phyloP scores from a whole-genome alignment of 2,797 vertebrate genomes.

The Diceros bicornis region DNA sequence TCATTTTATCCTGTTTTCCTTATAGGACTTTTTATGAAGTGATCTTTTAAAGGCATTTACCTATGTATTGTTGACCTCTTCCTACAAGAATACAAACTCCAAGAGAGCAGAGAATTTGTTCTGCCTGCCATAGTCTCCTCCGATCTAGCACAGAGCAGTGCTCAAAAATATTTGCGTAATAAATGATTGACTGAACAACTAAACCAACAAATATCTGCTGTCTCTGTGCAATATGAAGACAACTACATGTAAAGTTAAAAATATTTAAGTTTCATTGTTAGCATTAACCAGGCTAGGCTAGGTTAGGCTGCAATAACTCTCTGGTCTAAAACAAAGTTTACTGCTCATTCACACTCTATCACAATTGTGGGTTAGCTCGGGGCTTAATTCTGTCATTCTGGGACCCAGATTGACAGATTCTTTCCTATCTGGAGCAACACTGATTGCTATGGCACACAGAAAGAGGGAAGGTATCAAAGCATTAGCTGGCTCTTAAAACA shows the following conservation, averaged over 20 bases:
- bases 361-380: background rate
- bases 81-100: background rate
- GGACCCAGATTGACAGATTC: background rate
- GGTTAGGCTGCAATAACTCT: background rate
- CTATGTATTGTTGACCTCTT: background rate
- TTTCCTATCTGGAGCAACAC: background rate
- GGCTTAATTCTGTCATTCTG: background rate
- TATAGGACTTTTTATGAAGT: background rate
- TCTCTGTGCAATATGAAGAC: background rate
- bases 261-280: background rate
- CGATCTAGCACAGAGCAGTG: background rate
- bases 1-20: background rate
- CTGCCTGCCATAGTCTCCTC: background rate
- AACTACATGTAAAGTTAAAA: background rate
- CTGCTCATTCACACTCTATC: background rate
- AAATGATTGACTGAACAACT: background rate
- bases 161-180: background rate
- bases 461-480: background rate
- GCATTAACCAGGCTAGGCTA: background rate
- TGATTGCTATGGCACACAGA: too few species aligned
- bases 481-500: background rate
- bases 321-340: background rate
- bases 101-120: background rate
- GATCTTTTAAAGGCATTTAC: background rate
- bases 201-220: background rate